phyloP scores from a whole-genome alignment of 2,797 vertebrate species.

The Poeciliopsis presidionis region DNA sequence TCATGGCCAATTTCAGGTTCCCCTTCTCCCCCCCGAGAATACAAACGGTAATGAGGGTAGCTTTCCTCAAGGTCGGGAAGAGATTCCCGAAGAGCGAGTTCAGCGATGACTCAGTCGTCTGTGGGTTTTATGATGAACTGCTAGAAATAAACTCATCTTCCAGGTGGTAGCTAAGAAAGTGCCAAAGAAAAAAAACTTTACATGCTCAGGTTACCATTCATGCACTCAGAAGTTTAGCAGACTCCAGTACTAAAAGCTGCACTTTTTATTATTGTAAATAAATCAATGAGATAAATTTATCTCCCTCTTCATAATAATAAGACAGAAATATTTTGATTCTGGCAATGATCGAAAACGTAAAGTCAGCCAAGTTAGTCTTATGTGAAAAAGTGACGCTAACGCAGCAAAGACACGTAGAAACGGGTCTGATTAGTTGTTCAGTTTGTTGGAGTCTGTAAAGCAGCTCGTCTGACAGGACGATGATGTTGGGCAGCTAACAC shows the following conservation, averaged over 20 bases:
- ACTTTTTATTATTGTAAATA: neutral
- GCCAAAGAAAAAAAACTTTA: constrained; percentile 41
- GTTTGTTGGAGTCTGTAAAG: neutral
- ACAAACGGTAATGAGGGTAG: constrained; percentile 68
- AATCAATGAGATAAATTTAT: neutral
- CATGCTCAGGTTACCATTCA: constrained; percentile 29
- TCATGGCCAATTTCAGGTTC: constrained; percentile 33
- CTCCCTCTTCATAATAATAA: neutral
- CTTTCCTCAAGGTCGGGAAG: constrained; percentile 70
- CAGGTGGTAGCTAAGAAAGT: constrained; percentile 29
- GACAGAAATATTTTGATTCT: neutral
- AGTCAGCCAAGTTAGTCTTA: neutral
- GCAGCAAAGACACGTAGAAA: neutral
- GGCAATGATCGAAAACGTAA: neutral
- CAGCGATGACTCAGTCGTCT: constrained; percentile 50
- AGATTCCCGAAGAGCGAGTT: constrained; percentile 61
- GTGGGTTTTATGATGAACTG: constrained; percentile 51
- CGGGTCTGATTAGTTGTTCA: neutral
- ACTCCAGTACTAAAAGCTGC: neutral
- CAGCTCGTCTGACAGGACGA: neutral
- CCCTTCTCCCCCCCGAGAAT: constrained; percentile 50
- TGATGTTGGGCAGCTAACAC: neutral
- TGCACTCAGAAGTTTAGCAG: constrained; percentile 9
- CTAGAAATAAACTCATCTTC: constrained; percentile 45
- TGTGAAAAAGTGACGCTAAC: neutral